Evolutionary conservation across 1,140 invertebrate species (phyloP), one percentile per base, ranked within the genome.

Genomic region (Calephelis nemesis): DNA sequence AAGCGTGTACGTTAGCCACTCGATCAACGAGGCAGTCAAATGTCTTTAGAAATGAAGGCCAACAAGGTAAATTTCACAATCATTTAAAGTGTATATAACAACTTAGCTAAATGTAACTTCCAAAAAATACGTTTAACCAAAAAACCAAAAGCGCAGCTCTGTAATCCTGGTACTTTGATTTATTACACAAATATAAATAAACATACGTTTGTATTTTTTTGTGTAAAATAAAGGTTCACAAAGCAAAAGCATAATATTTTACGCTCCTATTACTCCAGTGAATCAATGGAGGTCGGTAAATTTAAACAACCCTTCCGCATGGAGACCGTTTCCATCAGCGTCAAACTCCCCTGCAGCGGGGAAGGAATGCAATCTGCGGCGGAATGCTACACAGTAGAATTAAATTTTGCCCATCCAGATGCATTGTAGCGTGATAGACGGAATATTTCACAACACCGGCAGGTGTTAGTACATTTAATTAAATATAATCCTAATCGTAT

Each of bases 351-450:
- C 76, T 58, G 54, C 54, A 58, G 54, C 75, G 75, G 72, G 75
- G 67, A 80, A 81, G 87, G 85, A 89, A 89, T 87, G 87, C 83
- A 89, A 89, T 89, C 85, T 87, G 82, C 74, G 77, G 82, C 68
- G 83, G 87, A 87, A 89, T 89, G 82, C 74, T 80, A 75, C 77
- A 78, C 72, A 74, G 75, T 74, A 70, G 82, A 83, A 87, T 87
- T 87, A 88, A 85, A 87, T 88, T 88, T 86, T 79, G 80, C 78
- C 81, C 76, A 82, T 76, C 76, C 73, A 76, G 74, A 77, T 73
- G 76, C 78, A 71, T 62, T 70, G 71, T 74, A 68, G 72, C 74
- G 70, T 71, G 68, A 63, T 63, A 48, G 47, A 15, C 47, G n/a
- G 62, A 15, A 63, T 63, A 63, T 63, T 39, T 63, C 62, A 63